Evolutionary conservation across 1,140 invertebrate genomes (phyloP).

Genomic region (Hypsibius dujardini): DNA sequence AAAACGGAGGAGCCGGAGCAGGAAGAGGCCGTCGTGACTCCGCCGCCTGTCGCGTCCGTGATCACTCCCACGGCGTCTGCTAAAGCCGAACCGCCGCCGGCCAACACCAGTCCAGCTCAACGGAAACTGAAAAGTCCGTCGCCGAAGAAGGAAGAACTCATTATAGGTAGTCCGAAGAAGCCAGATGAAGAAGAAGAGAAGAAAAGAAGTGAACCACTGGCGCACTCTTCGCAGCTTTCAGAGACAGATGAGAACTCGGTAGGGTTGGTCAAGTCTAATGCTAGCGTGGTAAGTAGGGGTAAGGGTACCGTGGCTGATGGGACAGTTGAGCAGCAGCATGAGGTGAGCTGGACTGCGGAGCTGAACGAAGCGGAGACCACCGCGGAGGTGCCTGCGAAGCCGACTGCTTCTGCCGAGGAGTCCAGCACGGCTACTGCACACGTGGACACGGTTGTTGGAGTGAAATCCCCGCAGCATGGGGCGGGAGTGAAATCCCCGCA

Average conservation of each 20-base stretch:
- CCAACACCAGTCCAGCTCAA: no score
- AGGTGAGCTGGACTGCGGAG: constrained; percentile 3
- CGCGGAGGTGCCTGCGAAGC: neutral
- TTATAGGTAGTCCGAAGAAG: constrained; percentile 1
- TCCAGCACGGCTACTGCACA: no score
- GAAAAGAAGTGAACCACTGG: neutral
- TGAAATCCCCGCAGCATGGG: no score
- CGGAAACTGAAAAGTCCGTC: neutral
- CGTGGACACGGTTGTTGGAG: no score
- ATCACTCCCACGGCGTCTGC: neutral
- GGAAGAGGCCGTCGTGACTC: neutral
- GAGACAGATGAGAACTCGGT: neutral
- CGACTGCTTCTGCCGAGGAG: no score
- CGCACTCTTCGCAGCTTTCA: no score
- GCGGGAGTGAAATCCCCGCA: no score
- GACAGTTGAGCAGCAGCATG: neutral
- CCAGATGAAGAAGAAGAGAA: neutral
- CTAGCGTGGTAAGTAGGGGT: neutral
- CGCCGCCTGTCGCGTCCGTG: neutral
- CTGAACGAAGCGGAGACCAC: neutral
- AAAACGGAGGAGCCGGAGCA: neutral
- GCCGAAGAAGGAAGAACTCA: neutral
- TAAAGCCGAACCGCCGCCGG: no score
- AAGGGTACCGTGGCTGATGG: neutral
- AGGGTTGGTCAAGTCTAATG: neutral